phyloP scores from a whole-genome alignment of 2,888 invertebrate genomes.

The Lasius fuliginosus region DNA sequence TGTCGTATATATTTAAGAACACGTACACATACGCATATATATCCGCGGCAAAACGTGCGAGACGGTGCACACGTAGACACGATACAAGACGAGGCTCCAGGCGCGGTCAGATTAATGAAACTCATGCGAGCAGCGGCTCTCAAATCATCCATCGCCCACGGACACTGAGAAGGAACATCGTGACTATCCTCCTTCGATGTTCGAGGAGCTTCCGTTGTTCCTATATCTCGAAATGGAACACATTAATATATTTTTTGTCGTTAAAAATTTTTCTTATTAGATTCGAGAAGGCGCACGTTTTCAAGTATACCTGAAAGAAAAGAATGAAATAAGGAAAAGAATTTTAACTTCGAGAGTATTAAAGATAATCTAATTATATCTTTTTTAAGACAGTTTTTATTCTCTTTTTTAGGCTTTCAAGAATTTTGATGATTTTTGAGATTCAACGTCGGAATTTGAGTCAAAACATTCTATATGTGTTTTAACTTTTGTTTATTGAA shows the following conservation, averaged over 20 bases:
- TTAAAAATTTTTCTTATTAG: background rate
- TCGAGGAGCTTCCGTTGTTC: background rate
- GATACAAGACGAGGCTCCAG: constrained; percentile 77
- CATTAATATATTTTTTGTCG: background rate
- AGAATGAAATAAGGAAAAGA: background rate
- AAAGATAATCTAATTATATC: background rate
- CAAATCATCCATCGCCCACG: constrained; percentile 57
- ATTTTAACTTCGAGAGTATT: background rate
- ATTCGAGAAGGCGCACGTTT: background rate
- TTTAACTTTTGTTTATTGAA: background rate
- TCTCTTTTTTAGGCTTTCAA: background rate
- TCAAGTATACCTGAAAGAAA: background rate
- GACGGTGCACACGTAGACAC: constrained; percentile 69
- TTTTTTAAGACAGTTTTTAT: background rate
- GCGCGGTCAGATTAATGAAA: constrained; percentile 84
- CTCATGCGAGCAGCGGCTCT: constrained; percentile 77
- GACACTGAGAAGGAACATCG: background rate
- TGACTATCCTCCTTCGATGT: background rate
- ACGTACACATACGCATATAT: constrained; percentile 14
- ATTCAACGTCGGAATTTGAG: background rate
- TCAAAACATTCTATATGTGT: background rate
- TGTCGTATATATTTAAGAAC: constrained; percentile 49
- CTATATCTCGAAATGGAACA: background rate
- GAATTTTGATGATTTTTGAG: background rate
- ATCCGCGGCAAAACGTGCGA: constrained; percentile 64